Percentiles rank a stretch among this genome's conserved stretches.
Conservation (phyloP, 2,797 vertebrate species). For the Dryobates pubescens region DNA sequence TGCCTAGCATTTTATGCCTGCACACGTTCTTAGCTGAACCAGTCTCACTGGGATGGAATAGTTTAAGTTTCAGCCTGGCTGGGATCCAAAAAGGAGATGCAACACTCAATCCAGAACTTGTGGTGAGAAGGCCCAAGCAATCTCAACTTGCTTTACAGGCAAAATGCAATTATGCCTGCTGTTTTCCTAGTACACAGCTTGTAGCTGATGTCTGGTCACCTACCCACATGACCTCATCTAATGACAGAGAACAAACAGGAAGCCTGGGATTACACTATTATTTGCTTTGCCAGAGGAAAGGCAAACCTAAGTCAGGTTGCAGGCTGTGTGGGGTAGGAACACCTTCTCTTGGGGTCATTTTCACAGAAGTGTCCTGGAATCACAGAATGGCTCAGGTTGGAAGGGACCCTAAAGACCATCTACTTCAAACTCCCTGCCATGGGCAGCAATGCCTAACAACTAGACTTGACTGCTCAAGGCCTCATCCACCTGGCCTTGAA, state of each 20-base stretch:
- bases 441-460: no score
- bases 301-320: not conserved
- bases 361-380: not conserved
- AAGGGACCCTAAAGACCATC: no score
- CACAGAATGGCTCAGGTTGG: no score
- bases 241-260: not conserved
- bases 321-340: not conserved
- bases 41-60: not conserved
- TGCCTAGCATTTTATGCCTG: not conserved
- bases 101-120: not conserved
- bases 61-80: not conserved
- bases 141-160: not conserved
- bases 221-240: not conserved
- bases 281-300: not conserved
- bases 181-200: not conserved
- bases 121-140: not conserved
- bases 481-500: no score
- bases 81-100: not conserved
- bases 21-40: not conserved
- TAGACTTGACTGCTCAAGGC: no score
- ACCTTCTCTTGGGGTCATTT: not conserved
- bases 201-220: not conserved
- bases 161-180: not conserved
- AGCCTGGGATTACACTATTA: not conserved
- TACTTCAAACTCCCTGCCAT: no score